phyloP scores from a whole-genome alignment of 53 echinoderm and acorn worm species.

The Echinarachnius parma region DNA sequence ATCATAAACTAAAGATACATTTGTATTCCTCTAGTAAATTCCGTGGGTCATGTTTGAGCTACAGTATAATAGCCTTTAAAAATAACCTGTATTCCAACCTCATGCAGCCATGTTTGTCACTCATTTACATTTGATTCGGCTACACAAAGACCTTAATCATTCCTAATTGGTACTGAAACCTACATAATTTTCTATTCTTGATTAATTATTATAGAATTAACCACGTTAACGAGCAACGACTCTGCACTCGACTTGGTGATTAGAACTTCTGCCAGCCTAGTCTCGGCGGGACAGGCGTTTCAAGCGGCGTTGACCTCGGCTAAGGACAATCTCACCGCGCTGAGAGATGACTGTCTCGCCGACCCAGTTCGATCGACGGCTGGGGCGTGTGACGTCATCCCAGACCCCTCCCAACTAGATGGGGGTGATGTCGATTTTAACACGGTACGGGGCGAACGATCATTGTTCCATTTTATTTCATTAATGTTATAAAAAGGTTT shows the following conservation, averaged over 20 bases:
- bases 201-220: constrained; percentile 7
- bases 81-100: too few species aligned
- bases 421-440: constrained; percentile 10
- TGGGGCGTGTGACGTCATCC: constrained; percentile 25
- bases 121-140: too few species aligned
- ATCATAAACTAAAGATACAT: too few species aligned
- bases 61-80: too few species aligned
- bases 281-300: constrained; percentile 24
- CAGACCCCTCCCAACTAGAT: constrained; percentile 15
- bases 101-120: too few species aligned
- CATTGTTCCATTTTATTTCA: not conserved
- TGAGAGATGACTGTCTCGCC: constrained; percentile 25
- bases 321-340: constrained; percentile 16
- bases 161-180: too few species aligned
- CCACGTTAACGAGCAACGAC: not conserved
- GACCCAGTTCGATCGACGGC: not conserved
- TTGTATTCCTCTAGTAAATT: too few species aligned
- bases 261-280: not conserved
- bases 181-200: not conserved
- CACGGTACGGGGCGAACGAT: constrained; percentile 2
- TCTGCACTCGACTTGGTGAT: constrained; percentile 10
- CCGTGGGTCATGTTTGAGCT: too few species aligned
- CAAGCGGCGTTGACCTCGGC: not conserved
- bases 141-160: too few species aligned
- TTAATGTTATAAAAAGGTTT: not conserved